Conservation (phyloP, 2,113 vertebrate species). For the Tupaia tana region DNA sequence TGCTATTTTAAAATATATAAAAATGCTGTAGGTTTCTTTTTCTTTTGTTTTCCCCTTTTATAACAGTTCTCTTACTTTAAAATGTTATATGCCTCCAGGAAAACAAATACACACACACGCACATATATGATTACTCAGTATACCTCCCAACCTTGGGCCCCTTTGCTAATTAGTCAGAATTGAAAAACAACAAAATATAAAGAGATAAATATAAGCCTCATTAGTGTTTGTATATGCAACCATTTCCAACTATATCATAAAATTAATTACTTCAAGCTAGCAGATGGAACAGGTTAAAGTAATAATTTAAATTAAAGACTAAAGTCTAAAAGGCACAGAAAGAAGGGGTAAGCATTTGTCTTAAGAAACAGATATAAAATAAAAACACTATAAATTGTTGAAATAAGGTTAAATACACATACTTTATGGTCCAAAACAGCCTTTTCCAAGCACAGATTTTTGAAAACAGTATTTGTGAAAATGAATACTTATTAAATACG, state of each 20-base stretch:
- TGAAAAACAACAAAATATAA: constrained; percentile 82
- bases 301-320: constrained; percentile 70
- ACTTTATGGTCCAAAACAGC: constrained; percentile 48
- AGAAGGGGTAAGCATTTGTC: constrained; percentile 55
- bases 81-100: background rate
- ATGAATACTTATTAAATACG: constrained; percentile 52
- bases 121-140: background rate
- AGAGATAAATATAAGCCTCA: constrained; percentile 81
- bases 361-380: constrained; percentile 67
- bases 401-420: constrained; percentile 50
- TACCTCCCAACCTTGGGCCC: background rate
- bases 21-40: background rate
- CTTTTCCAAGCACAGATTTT: constrained; percentile 66
- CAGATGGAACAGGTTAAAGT: constrained; percentile 79
- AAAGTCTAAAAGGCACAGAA: constrained; percentile 65
- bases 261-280: constrained; percentile 86
- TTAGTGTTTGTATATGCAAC: constrained; percentile 78
- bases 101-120: constrained; percentile 51
- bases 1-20: background rate
- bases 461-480: constrained; percentile 61
- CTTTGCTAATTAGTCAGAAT: constrained; percentile 83
- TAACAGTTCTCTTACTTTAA: constrained; percentile 58
- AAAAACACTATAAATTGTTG: constrained; percentile 58
- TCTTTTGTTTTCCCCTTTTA: background rate
- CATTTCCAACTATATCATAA: constrained; percentile 84